Evolutionary conservation across 92 coral and sea anemone species (phyloP).

Genomic region (Plumapathes pennacea): DNA sequence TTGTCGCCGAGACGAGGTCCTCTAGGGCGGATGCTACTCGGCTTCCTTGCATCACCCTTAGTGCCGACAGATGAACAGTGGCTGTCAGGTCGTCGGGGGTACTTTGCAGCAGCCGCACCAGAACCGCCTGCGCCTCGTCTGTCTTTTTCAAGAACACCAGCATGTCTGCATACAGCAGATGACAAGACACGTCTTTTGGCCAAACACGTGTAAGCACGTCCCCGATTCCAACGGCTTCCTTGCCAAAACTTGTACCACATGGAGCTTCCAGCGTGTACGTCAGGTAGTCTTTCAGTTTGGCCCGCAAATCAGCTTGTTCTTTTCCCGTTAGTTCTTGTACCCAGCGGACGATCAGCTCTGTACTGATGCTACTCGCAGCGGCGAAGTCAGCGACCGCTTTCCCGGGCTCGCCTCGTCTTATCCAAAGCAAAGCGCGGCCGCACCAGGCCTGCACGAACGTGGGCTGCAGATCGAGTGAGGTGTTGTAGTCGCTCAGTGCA

Average conservation of each 20-base stretch:
- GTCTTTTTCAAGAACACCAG: conserved; percentile 54
- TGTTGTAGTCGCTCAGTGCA: conserved; percentile 74
- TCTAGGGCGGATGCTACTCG: conserved; percentile 61
- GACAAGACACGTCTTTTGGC: conserved; percentile 63
- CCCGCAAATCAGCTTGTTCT: conserved; percentile 36
- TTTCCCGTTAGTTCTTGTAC: conserved; percentile 44
- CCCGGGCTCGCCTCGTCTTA: conserved; percentile 41
- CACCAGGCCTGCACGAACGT: conserved; percentile 72
- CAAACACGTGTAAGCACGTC: conserved; percentile 73
- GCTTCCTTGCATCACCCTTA: conserved; percentile 71
- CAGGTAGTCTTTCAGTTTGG: conserved; percentile 44
- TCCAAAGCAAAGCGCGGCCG: conserved; percentile 61
- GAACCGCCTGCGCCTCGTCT: conserved; percentile 89
- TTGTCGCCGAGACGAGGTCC: conserved; percentile 61
- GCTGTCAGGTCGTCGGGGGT: conserved; percentile 71
- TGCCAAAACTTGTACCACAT: conserved; percentile 1
- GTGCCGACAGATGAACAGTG: conserved; percentile 72
- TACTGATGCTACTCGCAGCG: conserved; percentile 35
- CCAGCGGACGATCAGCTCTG: conserved; percentile 41
- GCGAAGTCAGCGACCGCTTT: conserved; percentile 50
- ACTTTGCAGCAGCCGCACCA: conserved; percentile 63
- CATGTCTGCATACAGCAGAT: conserved; percentile 70
- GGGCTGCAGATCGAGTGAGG: conserved; percentile 68
- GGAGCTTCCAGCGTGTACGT: conserved; percentile 19
- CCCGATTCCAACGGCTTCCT: conserved; percentile 54